Conservation (phyloP, 2,888 invertebrate species). For the Oscheius sp. region DNA sequence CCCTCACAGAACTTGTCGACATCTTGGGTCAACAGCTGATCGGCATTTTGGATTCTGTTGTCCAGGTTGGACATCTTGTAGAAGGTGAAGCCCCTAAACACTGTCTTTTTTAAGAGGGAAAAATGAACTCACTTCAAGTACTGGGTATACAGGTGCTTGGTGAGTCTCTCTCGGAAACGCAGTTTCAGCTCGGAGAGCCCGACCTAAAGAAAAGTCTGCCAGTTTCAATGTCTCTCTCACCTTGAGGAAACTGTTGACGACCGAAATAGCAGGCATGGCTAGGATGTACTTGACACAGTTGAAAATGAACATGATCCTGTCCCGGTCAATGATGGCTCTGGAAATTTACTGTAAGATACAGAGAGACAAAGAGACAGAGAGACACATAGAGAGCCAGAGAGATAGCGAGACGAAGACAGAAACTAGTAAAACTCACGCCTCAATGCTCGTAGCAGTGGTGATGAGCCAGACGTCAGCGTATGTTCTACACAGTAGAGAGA, state of each 20-base stretch:
- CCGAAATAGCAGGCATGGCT: constrained; percentile 90
- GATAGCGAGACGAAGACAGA: too few relatives aligned
- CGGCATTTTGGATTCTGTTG: constrained; percentile 92
- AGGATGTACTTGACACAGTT: constrained; percentile 84
- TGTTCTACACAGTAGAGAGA: constrained; percentile 86
- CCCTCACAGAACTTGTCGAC: constrained; percentile 97
- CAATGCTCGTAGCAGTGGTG: constrained; percentile 90
- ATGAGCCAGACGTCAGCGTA: constrained; percentile 98
- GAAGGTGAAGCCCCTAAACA: constrained; percentile 78
- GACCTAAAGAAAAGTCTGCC: constrained; percentile 78
- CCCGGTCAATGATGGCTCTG: constrained; percentile 91
- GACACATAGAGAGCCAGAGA: too few relatives aligned
- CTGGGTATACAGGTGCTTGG: constrained; percentile 87
- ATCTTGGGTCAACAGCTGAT: constrained; percentile 94
- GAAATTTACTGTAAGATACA: constrained; percentile 71
- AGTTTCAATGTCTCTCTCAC: constrained; percentile 67
- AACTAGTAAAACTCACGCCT: constrained; percentile 79
- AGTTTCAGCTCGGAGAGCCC: constrained; percentile 92
- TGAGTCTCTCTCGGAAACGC: constrained; percentile 88
- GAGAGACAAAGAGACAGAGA: background rate
- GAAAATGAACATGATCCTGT: constrained; percentile 82
- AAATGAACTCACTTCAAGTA: constrained; percentile 85
- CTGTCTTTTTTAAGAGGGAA: too few relatives aligned
- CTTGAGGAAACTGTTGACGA: constrained; percentile 92
- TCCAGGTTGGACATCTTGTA: constrained; percentile 92